Percentiles rank a stretch among this genome's conserved stretches.
Conservation (phyloP, 2,113 vertebrate species). For the Vidua macroura region DNA sequence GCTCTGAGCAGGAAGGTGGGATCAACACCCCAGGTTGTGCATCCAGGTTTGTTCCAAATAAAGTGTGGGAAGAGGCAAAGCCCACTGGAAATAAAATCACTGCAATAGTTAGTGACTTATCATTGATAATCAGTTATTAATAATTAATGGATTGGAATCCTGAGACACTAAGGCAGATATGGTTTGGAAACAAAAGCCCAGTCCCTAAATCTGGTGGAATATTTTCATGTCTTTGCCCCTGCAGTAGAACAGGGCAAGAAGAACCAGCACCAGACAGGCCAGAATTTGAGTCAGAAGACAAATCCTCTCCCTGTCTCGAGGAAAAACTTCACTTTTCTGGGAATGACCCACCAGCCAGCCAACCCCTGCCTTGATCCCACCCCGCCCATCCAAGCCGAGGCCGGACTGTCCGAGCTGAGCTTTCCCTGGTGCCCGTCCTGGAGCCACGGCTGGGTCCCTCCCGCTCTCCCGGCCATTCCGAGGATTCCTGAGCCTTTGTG, state of each 20-base stretch:
- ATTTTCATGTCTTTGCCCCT: background rate
- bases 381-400: fast-evolving
- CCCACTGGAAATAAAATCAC: background rate
- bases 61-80: background rate
- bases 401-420: background rate
- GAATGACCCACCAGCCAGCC: background rate
- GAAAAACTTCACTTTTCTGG: background rate
- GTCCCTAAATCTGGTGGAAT: fast-evolving
- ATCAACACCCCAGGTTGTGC: fast-evolving
- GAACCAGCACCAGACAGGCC: fast-evolving
- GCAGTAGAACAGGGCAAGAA: fast-evolving
- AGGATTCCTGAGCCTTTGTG: background rate
- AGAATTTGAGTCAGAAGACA: background rate
- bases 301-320: background rate
- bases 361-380: background rate
- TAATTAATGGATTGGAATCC: background rate
- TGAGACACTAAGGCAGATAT: background rate
- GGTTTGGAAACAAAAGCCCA: background rate
- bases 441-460: background rate
- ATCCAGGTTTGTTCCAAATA: background rate
- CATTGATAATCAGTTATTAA: background rate
- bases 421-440: background rate
- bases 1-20: background rate
- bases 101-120: background rate
- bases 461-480: background rate